Conservation (phyloP, 2,888 invertebrate species). For the Eucera pruinosa region DNA sequence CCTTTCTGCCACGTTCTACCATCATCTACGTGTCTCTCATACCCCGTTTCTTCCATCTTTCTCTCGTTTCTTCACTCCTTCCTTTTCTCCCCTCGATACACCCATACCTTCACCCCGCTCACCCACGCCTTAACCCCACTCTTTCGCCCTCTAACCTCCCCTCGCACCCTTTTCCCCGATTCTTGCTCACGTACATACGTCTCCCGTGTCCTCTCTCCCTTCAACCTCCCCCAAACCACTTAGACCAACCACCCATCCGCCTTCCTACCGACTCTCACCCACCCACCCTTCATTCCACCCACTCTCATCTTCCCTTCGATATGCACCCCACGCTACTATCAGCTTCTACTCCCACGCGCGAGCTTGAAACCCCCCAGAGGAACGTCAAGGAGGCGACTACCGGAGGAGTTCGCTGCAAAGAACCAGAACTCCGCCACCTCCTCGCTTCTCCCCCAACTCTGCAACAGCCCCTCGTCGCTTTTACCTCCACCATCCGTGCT, state of each 20-base stretch:
- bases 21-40: slow-evolving; percentile 43
- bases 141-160: slow-evolving; percentile 54
- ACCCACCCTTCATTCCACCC: slow-evolving; percentile 53
- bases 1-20: slow-evolving; percentile 38
- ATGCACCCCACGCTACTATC: slow-evolving; percentile 74
- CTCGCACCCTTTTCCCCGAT: slow-evolving; percentile 57
- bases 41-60: not conserved
- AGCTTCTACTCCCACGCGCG: slow-evolving; percentile 69
- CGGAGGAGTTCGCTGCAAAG: slow-evolving; percentile 69
- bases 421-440: slow-evolving; percentile 62
- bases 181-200: slow-evolving; percentile 44
- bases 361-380: slow-evolving; percentile 71
- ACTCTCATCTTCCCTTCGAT: slow-evolving; percentile 74
- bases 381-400: slow-evolving; percentile 73
- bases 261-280: slow-evolving; percentile 46
- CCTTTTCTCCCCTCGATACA: slow-evolving; percentile 41
- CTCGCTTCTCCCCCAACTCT: slow-evolving; percentile 12
- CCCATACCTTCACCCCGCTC: slow-evolving; percentile 45
- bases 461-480: slow-evolving; percentile 50
- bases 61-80: slow-evolving; percentile 40
- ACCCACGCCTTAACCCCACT: slow-evolving; percentile 60
- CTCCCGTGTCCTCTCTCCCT: slow-evolving; percentile 29
- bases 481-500: slow-evolving; percentile 57
- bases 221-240: slow-evolving; percentile 45
- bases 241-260: slow-evolving; percentile 55